A percentile compares a stretch with the other conserved stretches of the same genome.
These are phyloP conservation scores for Andrena bucephala DNA, from an alignment of 2,888 invertebrate genomes.

Conservation along the genomic window DNA sequence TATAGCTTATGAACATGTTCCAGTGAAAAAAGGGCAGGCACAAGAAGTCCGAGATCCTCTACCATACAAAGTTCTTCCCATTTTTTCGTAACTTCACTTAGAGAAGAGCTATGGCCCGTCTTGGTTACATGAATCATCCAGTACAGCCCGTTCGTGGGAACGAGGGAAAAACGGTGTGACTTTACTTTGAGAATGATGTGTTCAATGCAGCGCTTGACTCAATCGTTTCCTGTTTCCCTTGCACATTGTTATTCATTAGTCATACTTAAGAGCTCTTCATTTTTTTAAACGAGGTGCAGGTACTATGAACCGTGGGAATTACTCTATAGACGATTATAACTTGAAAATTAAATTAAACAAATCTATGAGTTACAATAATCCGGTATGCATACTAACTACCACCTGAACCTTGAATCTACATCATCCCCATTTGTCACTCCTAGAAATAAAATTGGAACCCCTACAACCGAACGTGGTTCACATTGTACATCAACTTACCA, in stretches of 20 bases:
- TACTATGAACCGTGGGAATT: no score
- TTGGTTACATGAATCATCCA: slow-evolving; percentile 45
- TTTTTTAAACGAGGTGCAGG: no score
- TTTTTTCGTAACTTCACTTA: slow-evolving; percentile 26
- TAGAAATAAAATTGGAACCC: background rate
- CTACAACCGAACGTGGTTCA: background rate
- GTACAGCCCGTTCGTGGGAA: slow-evolving; percentile 46
- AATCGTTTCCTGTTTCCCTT: slow-evolving; percentile 9
- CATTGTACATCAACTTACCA: background rate
- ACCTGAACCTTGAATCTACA: no score
- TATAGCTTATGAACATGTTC: slow-evolving; percentile 1
- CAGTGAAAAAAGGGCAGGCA: background rate
- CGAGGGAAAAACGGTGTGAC: slow-evolving; percentile 16
- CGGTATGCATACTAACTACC: no score
- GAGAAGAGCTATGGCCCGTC: slow-evolving; percentile 27
- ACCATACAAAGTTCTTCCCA: slow-evolving; percentile 15
- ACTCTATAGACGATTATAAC: no score
- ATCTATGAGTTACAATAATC: no score
- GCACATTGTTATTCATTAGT: background rate
- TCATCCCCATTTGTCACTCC: no score
- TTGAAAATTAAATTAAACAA: no score
- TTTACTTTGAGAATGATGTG: slow-evolving; percentile 37
- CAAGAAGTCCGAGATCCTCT: background rate
- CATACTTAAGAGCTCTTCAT: background rate
- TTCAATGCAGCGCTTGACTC: slow-evolving; percentile 9